Evolutionary conservation across 2,888 invertebrate species (phyloP).

Genomic region (Eueremaeus valkanovi): DNA sequence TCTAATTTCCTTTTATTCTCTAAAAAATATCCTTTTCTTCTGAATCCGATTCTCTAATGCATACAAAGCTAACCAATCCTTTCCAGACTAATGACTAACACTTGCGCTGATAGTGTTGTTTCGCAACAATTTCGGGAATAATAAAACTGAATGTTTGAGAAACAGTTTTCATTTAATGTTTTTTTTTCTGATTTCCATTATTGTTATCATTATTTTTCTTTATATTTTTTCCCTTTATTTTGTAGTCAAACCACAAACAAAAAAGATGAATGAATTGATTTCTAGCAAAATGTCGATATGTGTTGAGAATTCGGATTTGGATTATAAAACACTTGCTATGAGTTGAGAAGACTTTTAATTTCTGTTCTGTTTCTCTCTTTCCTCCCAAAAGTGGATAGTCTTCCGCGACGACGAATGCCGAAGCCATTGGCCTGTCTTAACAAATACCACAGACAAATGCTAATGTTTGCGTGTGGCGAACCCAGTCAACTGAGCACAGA

Average conservation of each 20-base stretch:
- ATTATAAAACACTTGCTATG: not conserved
- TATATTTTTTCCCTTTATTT: not conserved
- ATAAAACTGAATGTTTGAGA: too few species aligned
- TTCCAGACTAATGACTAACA: too few species aligned
- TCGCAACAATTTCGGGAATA: too few species aligned
- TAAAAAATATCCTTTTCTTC: too few species aligned
- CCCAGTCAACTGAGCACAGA: conserved; percentile 29
- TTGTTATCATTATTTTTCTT: not conserved
- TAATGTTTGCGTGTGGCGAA: conserved; percentile 35
- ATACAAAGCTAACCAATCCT: too few species aligned
- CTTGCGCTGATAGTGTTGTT: too few species aligned
- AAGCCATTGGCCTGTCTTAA: not conserved
- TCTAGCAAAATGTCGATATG: not conserved
- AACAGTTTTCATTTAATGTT: too few species aligned
- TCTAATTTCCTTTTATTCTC: too few species aligned
- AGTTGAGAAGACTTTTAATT: not conserved
- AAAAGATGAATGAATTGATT: not conserved
- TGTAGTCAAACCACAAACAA: not conserved
- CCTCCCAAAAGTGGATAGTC: not conserved
- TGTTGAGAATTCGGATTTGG: not conserved
- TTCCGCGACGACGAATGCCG: not conserved
- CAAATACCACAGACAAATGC: conserved; percentile 36
- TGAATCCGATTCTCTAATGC: too few species aligned
- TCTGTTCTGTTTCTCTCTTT: not conserved
- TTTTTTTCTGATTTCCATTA: not conserved